Conservation (phyloP, 2,888 invertebrate genomes). For the Melinopterus prodromus region DNA sequence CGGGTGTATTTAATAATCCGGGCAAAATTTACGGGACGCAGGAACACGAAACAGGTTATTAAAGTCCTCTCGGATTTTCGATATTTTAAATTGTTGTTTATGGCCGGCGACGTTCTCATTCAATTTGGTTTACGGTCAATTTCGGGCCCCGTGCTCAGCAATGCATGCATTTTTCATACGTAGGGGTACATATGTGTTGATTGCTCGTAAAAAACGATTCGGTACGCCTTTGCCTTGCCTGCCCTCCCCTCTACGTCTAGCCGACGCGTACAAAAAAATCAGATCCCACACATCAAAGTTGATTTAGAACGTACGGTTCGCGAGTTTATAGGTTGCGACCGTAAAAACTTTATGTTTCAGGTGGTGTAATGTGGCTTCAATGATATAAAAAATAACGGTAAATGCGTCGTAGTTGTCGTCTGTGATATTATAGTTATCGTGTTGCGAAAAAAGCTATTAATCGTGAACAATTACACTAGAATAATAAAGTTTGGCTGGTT, state of each 20-base stretch:
- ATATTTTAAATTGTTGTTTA: background rate
- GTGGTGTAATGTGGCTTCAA: background rate
- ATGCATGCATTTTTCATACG: background rate
- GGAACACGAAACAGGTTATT: background rate
- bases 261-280: background rate
- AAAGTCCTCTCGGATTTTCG: background rate
- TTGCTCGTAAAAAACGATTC: background rate
- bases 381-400: background rate
- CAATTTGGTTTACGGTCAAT: conserved; percentile 4
- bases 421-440: background rate
- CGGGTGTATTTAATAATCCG: background rate
- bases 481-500: too few species aligned
- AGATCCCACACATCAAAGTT: background rate
- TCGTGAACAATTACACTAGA: too few species aligned
- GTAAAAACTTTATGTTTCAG: background rate
- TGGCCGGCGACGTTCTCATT: background rate
- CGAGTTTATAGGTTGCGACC: background rate
- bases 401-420: background rate
- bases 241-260: background rate
- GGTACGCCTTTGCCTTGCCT: background rate
- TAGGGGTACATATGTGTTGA: background rate
- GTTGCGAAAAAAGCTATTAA: background rate
- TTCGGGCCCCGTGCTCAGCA: background rate
- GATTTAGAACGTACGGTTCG: background rate
- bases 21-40: background rate